Conservation (phyloP, 1,140 invertebrate genomes). For the Drosophila kurseongensis region DNA sequence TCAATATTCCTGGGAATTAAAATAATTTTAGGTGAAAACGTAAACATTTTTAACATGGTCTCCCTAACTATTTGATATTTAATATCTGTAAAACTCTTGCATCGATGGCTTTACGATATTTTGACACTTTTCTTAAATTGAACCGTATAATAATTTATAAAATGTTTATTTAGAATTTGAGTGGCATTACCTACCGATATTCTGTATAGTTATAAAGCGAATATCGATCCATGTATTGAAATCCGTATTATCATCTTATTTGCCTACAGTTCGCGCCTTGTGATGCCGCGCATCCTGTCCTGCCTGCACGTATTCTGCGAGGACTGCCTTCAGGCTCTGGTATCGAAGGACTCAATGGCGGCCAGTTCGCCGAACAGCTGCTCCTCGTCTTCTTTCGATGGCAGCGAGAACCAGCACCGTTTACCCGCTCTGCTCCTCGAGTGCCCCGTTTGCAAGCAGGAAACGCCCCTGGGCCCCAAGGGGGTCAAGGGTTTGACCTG, state of each 20-base stretch:
- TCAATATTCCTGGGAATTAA: too few species aligned
- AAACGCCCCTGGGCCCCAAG: slow-evolving; percentile 90
- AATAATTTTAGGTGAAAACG: too few species aligned
- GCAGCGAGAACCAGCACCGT: slow-evolving; percentile 66
- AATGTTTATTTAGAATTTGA: too few species aligned
- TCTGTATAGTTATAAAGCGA: too few species aligned
- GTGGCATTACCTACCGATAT: too few species aligned
- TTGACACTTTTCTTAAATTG: too few species aligned
- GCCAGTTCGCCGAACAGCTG: slow-evolving; percentile 69
- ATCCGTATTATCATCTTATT: not conserved
- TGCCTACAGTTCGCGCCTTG: slow-evolving; percentile 86
- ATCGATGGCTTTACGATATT: too few species aligned
- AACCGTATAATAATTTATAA: too few species aligned
- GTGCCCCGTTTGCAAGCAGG: slow-evolving; percentile 94
- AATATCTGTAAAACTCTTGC: too few species aligned
- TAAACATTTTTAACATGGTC: too few species aligned
- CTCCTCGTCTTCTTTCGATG: slow-evolving; percentile 82
- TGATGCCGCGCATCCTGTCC: slow-evolving; percentile 92
- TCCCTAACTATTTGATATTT: too few species aligned
- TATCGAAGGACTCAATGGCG: slow-evolving; percentile 86
- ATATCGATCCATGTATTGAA: too few species aligned
- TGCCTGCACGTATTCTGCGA: slow-evolving; percentile 98
- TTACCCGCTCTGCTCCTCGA: slow-evolving; percentile 52
- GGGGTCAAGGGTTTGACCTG: slow-evolving; percentile 90
- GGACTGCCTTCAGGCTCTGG: slow-evolving; percentile 92